A percentile compares a stretch with the other conserved stretches of the same genome.
These are phyloP conservation scores for Lepisosteus osseus DNA, from an alignment of 2,113 vertebrate genomes.

Conservation along the genomic window DNA sequence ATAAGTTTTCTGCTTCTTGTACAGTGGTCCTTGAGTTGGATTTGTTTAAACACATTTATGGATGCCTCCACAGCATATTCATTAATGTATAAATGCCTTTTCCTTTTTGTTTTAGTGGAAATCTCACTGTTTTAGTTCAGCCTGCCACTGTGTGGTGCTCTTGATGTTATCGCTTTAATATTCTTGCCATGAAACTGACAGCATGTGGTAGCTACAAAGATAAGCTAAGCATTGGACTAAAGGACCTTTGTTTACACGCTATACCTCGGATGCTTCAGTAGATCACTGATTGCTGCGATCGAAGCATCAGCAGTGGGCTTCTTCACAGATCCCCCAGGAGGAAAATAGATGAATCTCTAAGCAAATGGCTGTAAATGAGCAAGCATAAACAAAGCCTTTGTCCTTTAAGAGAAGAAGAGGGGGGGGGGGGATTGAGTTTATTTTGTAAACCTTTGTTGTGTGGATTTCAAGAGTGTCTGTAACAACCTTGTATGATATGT, in stretches of 20 bases:
- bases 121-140: background rate
- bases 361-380: background rate
- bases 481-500: slow-evolving; percentile 29
- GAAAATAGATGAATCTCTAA: background rate
- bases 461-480: background rate
- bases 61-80: background rate
- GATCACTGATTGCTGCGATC: background rate
- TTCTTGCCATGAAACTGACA: background rate
- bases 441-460: background rate
- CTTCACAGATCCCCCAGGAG: slow-evolving; percentile 1
- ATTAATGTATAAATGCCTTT: slow-evolving; percentile 34
- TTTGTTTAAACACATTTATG: slow-evolving; percentile 29
- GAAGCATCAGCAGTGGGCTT: background rate
- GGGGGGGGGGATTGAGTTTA: background rate
- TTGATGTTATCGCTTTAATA: background rate
- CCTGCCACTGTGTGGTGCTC: background rate
- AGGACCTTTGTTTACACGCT: background rate
- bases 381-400: background rate
- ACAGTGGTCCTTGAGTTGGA: slow-evolving; percentile 29
- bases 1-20: slow-evolving; percentile 25
- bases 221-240: background rate
- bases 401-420: background rate
- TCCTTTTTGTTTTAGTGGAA: background rate
- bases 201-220: background rate
- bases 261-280: slow-evolving; percentile 8